Evolutionary conservation across 2,113 vertebrate genomes (phyloP).

Genomic region (Hypomesus transpacificus): DNA sequence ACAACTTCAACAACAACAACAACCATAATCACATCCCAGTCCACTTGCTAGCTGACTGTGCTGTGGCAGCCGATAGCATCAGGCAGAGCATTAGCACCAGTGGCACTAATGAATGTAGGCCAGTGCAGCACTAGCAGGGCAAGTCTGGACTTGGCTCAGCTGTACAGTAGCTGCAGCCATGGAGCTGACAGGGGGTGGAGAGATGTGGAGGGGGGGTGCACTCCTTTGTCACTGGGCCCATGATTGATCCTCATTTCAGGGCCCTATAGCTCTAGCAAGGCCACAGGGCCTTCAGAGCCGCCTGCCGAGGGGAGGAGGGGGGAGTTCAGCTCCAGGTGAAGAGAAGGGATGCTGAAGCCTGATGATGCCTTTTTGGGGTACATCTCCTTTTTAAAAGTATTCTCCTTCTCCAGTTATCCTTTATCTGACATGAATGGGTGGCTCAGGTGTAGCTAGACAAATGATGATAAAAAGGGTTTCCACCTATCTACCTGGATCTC

Average conservation of each 20-base stretch:
- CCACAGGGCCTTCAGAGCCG: slow-evolving; percentile 39
- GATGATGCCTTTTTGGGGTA: too few species aligned
- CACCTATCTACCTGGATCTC: too few species aligned
- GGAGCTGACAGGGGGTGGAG: background rate
- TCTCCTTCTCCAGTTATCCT: background rate
- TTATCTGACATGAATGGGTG: too few species aligned
- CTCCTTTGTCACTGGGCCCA: slow-evolving; percentile 37
- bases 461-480: too few species aligned
- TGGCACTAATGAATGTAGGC: slow-evolving; percentile 37
- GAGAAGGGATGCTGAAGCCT: slow-evolving; percentile 10
- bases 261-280: slow-evolving; percentile 29
- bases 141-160: slow-evolving; percentile 30
- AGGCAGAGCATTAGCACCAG: background rate
- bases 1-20: too few species aligned
- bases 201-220: slow-evolving; percentile 37
- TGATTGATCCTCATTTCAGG: slow-evolving; percentile 50
- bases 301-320: slow-evolving; percentile 38
- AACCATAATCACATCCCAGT: too few species aligned
- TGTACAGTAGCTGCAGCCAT: slow-evolving; percentile 23
- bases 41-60: background rate
- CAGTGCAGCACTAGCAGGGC: slow-evolving; percentile 39
- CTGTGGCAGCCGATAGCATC: background rate
- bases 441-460: too few species aligned
- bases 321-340: slow-evolving; percentile 55
- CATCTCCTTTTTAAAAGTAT: background rate